These are phyloP conservation scores for Mastacembelus armatus DNA, from an alignment of 2,797 vertebrate genomes.

Conservation along the genomic window DNA sequence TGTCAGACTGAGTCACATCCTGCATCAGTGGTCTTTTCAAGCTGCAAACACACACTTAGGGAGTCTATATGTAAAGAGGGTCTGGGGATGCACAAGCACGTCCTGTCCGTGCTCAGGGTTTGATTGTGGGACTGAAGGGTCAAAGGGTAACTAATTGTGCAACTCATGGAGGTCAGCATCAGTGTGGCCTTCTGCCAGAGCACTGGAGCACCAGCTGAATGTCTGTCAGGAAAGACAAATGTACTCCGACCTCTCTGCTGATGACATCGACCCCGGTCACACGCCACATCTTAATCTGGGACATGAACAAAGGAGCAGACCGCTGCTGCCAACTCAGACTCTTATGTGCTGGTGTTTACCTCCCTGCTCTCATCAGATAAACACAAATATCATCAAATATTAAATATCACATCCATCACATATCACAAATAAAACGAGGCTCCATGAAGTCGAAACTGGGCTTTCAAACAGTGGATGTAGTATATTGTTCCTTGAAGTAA, in stretches of 20 bases:
- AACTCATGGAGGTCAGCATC: slow-evolving; percentile 73
- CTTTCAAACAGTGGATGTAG: background rate
- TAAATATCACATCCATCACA: slow-evolving; percentile 36
- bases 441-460: background rate
- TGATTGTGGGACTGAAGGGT: slow-evolving; percentile 73
- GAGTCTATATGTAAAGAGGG: slow-evolving; percentile 58
- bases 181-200: slow-evolving; percentile 63
- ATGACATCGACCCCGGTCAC: slow-evolving; percentile 71
- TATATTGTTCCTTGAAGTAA: background rate
- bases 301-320: slow-evolving; percentile 43
- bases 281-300: slow-evolving; percentile 66
- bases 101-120: slow-evolving; percentile 51
- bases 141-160: slow-evolving; percentile 83
- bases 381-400: too few relatives aligned
- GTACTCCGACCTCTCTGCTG: slow-evolving; percentile 73
- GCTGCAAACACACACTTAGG: slow-evolving; percentile 9
- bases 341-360: slow-evolving; percentile 54
- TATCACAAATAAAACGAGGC: slow-evolving; percentile 7
- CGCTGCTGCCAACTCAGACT: slow-evolving; percentile 13
- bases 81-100: slow-evolving; percentile 77
- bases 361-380: slow-evolving; percentile 1
- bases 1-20: slow-evolving; percentile 29
- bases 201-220: slow-evolving; percentile 68
- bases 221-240: slow-evolving; percentile 78
- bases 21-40: slow-evolving; percentile 20